These are phyloP conservation scores for Onychomys torridus DNA, from an alignment of 2,797 vertebrate genomes.

Conservation along the genomic window DNA sequence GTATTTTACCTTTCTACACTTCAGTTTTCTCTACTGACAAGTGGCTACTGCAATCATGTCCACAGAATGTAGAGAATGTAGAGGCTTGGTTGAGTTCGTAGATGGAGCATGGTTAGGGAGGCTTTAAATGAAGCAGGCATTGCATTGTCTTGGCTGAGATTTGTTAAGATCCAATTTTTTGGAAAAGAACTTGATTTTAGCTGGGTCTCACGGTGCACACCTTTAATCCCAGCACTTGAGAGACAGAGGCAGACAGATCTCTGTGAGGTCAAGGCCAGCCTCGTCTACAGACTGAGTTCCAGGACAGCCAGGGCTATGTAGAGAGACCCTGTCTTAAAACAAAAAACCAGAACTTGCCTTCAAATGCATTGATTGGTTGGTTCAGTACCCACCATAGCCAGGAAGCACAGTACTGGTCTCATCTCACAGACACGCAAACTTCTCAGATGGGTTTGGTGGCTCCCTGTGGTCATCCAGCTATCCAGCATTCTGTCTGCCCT, in stretches of 20 bases:
- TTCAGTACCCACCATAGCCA: not conserved
- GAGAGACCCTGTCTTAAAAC: not conserved
- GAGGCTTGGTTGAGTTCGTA: not conserved
- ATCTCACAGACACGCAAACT: not conserved
- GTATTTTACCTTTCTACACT: not conserved
- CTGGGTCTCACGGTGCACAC: not conserved
- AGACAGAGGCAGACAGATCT: not conserved
- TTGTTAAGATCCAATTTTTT: not conserved
- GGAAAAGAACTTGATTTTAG: not conserved
- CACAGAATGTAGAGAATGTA: not conserved
- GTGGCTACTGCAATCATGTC: fast-evolving
- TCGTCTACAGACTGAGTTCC: not conserved
- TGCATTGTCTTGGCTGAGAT: not conserved
- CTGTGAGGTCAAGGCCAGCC: not conserved
- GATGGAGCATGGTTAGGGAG: not conserved
- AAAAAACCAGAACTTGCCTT: not conserved
- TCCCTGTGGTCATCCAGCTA: not conserved
- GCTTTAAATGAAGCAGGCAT: not conserved
- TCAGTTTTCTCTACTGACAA: not conserved
- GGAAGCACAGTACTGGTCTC: not conserved
- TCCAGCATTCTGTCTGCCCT: too few relatives aligned
- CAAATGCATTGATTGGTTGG: not conserved
- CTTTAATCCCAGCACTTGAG: not conserved
- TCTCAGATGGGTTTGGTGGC: not conserved
- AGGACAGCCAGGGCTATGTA: not conserved